Evolutionary conservation across 1,140 invertebrate species (phyloP).

Genomic region (Daktulosphaira vitifoliae): DNA sequence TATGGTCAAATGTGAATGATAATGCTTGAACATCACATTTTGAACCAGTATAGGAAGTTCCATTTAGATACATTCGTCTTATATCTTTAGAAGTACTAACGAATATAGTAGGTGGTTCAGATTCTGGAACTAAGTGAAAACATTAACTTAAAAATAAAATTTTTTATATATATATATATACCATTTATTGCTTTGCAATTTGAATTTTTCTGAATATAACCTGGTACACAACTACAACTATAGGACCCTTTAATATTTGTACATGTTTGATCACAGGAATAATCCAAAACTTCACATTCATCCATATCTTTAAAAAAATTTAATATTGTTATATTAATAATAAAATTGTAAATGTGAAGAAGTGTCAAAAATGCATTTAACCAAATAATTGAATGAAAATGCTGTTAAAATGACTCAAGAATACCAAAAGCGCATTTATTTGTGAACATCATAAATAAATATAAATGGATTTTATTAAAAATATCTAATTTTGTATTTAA

Average conservation of each 20-base stretch:
- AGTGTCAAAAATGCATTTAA: not conserved
- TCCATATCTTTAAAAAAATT: slow-evolving; percentile 54
- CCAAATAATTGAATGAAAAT: not conserved
- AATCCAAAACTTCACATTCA: slow-evolving; percentile 59
- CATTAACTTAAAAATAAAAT: slow-evolving; percentile 3
- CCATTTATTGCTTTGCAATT: slow-evolving; percentile 60
- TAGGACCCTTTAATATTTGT: slow-evolving; percentile 61
- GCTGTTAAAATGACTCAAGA: not conserved
- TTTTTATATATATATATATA: slow-evolving; percentile 41
- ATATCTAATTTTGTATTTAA: too few relatives aligned
- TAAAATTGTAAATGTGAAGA: not conserved
- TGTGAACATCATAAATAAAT: too few relatives aligned
- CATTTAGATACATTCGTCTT: slow-evolving; percentile 48
- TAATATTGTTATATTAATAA: not conserved
- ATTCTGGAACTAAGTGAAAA: slow-evolving; percentile 46
- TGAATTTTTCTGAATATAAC: slow-evolving; percentile 54
- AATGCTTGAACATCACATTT: slow-evolving; percentile 45
- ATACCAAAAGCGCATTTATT: not conserved
- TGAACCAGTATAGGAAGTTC: slow-evolving; percentile 45
- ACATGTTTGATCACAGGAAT: slow-evolving; percentile 71
- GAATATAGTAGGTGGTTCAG: slow-evolving; percentile 47
- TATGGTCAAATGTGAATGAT: slow-evolving; percentile 49
- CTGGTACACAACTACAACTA: slow-evolving; percentile 64
- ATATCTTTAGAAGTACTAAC: slow-evolving; percentile 50
- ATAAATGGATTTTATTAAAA: too few relatives aligned